These are phyloP conservation scores for Ancistrus triradiatus DNA, from an alignment of 2,113 vertebrate genomes.

Conservation along the genomic window DNA sequence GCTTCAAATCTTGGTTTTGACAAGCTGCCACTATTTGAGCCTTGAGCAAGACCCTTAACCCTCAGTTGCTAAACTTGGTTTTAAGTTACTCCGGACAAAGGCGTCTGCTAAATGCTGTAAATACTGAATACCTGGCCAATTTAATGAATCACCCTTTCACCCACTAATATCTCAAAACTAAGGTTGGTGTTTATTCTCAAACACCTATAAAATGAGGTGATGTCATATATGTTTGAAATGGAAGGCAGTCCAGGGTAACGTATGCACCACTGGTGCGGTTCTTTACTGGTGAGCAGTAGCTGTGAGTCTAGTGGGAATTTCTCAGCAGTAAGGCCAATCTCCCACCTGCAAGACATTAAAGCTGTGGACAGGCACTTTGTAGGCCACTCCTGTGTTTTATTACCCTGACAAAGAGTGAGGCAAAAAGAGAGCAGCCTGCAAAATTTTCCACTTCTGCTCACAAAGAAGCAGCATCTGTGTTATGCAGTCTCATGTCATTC, in stretches of 20 bases:
- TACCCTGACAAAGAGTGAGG: slow-evolving; percentile 26
- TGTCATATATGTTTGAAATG: neutral
- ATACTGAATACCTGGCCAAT: too few species aligned
- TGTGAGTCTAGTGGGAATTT: slow-evolving; percentile 46
- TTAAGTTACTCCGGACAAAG: too few species aligned
- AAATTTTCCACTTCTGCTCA: slow-evolving; percentile 45
- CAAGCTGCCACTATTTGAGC: too few species aligned
- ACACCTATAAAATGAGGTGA: neutral
- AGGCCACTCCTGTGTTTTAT: slow-evolving; percentile 38
- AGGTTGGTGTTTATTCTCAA: too few species aligned
- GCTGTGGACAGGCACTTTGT: slow-evolving; percentile 37
- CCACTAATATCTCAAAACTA: too few species aligned
- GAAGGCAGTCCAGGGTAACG: slow-evolving; percentile 23
- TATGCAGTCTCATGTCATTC: slow-evolving; percentile 32
- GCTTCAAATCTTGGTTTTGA: too few species aligned
- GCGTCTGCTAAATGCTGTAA: too few species aligned
- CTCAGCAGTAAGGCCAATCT: slow-evolving; percentile 49
- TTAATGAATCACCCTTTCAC: too few species aligned
- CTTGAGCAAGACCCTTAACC: too few species aligned
- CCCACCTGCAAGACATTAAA: slow-evolving; percentile 52
- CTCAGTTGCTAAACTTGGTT: too few species aligned
- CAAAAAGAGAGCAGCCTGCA: slow-evolving; percentile 24
- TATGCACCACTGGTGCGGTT: slow-evolving; percentile 17
- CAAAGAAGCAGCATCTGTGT: slow-evolving; percentile 32
- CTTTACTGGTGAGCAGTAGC: slow-evolving; percentile 31